Evolutionary conservation across 1,140 invertebrate genomes (phyloP).

Genomic region (Drosophila mauritiana): DNA sequence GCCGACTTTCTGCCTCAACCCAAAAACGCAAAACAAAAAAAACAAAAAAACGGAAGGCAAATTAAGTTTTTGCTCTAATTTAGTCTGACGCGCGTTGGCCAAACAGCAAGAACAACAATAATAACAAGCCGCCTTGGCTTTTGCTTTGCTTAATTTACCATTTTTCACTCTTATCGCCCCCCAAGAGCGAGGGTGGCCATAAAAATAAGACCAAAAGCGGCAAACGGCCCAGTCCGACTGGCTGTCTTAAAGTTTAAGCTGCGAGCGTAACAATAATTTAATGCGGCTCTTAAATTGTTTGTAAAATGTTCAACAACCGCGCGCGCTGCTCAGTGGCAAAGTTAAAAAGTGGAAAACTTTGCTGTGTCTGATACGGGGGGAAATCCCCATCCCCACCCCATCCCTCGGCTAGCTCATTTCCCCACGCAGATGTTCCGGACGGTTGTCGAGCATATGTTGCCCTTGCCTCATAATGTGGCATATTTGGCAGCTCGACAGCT

Average conservation of each 20-base stretch:
- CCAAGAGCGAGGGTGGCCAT: conserved; percentile 54
- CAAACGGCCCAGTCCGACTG: conserved; percentile 43
- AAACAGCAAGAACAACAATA: conserved; percentile 53
- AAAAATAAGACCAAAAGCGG: conserved; percentile 66
- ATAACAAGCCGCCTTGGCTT: conserved; percentile 60
- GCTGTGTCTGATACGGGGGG: conserved; percentile 37
- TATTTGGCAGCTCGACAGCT: conserved; percentile 61
- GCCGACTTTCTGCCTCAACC: conserved; percentile 73
- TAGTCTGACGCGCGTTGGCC: conserved; percentile 70
- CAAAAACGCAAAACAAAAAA: background rate
- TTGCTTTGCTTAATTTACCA: conserved; percentile 81
- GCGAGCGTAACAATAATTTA: conserved; percentile 82
- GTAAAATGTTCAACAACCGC: conserved; percentile 81
- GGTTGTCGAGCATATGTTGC: conserved; percentile 76
- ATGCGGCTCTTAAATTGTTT: conserved; percentile 82
- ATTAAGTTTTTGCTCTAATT: conserved; percentile 83
- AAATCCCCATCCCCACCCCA: background rate
- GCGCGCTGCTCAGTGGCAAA: conserved; percentile 47
- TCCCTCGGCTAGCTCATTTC: conserved; percentile 54
- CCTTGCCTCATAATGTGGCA: conserved; percentile 78
- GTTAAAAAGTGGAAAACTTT: conserved; percentile 82
- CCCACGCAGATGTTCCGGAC: conserved; percentile 54
- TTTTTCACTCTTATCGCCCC: conserved; percentile 82
- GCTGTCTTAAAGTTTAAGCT: conserved; percentile 78
- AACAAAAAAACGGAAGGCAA: conserved; percentile 52